Percentiles rank a stretch among this genome's conserved stretches.
phyloP scores from a whole-genome alignment of 2,113 vertebrate genomes.

The Chaenogobius annularis region DNA sequence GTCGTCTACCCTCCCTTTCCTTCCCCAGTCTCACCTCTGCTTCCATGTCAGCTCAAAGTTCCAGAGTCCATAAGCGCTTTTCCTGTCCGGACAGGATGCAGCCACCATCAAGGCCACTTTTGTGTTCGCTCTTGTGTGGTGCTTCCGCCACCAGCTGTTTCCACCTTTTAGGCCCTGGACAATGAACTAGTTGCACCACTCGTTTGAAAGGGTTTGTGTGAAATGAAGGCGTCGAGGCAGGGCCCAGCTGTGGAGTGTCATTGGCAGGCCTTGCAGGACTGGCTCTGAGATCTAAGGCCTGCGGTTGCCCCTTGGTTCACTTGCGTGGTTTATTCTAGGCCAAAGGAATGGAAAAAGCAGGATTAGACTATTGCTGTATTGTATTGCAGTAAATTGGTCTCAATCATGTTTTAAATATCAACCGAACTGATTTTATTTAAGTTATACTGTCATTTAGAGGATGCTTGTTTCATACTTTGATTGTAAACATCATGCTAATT shows the following conservation, averaged over 20 bases:
- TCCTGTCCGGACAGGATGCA: slow-evolving; percentile 61
- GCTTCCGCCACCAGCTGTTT: slow-evolving; percentile 71
- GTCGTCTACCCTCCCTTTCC: slow-evolving; percentile 20
- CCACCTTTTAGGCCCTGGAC: slow-evolving; percentile 59
- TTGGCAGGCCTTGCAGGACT: slow-evolving; percentile 51
- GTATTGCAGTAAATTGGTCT: slow-evolving; percentile 34
- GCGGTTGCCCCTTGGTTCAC: slow-evolving; percentile 44
- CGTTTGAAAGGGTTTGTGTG: slow-evolving; percentile 23
- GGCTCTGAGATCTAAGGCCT: slow-evolving; percentile 50
- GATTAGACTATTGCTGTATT: slow-evolving; percentile 29
- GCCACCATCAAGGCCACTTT: slow-evolving; percentile 50
- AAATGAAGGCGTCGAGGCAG: slow-evolving; percentile 35
- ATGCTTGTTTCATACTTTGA: neutral
- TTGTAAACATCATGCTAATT: neutral
- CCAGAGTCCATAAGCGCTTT: slow-evolving; percentile 39
- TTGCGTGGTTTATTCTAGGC: slow-evolving; percentile 53
- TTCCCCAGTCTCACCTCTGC: slow-evolving; percentile 37
- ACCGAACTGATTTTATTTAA: slow-evolving; percentile 28
- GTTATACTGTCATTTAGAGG: neutral
- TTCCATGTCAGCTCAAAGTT: slow-evolving; percentile 55
- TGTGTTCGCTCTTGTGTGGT: slow-evolving; percentile 33
- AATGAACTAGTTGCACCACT: slow-evolving; percentile 47
- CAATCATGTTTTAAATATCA: slow-evolving; percentile 23
- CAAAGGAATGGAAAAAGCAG: slow-evolving; percentile 35
- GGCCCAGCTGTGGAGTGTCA: slow-evolving; percentile 59